phyloP scores from a whole-genome alignment of 1,140 invertebrate genomes.

The Lasaia peninsularis region DNA sequence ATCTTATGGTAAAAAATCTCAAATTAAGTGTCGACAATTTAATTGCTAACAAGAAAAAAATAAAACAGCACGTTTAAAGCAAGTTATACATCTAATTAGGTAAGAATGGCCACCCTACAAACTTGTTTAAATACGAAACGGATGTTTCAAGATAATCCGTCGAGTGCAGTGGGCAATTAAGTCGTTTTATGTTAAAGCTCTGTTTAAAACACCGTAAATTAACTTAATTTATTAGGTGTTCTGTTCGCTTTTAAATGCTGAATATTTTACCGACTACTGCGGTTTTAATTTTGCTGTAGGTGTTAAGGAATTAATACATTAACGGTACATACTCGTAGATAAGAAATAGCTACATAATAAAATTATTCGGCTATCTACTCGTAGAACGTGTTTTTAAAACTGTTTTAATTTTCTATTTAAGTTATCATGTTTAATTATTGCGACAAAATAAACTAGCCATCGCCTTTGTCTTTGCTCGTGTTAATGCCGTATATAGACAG shows the following conservation, averaged over 20 bases:
- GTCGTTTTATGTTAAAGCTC: slow-evolving; percentile 37
- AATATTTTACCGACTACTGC: slow-evolving; percentile 15
- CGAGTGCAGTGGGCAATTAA: slow-evolving; percentile 39
- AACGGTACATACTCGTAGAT: not conserved
- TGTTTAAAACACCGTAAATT: slow-evolving; percentile 37
- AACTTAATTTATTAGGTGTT: slow-evolving; percentile 30
- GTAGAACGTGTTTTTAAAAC: not conserved
- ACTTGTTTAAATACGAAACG: slow-evolving; percentile 33
- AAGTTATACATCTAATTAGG: slow-evolving; percentile 4
- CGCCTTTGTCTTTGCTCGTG: too few relatives aligned
- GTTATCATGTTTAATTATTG: too few relatives aligned
- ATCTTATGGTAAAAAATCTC: too few relatives aligned
- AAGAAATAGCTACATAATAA: not conserved
- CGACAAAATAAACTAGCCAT: too few relatives aligned
- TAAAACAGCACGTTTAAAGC: not conserved
- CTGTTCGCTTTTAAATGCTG: slow-evolving; percentile 16
- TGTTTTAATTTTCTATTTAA: too few relatives aligned
- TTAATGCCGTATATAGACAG: too few relatives aligned
- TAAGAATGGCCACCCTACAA: slow-evolving; percentile 26
- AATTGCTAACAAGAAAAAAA: not conserved
- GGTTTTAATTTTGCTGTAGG: slow-evolving; percentile 15
- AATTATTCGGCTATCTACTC: not conserved
- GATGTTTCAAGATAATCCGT: slow-evolving; percentile 40
- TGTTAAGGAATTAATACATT: slow-evolving; percentile 8
- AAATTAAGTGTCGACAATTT: too few relatives aligned